phyloP scores from a whole-genome alignment of 30 jellyfish, hydroid and myxozoan species.

The Hydra vulgaris region DNA sequence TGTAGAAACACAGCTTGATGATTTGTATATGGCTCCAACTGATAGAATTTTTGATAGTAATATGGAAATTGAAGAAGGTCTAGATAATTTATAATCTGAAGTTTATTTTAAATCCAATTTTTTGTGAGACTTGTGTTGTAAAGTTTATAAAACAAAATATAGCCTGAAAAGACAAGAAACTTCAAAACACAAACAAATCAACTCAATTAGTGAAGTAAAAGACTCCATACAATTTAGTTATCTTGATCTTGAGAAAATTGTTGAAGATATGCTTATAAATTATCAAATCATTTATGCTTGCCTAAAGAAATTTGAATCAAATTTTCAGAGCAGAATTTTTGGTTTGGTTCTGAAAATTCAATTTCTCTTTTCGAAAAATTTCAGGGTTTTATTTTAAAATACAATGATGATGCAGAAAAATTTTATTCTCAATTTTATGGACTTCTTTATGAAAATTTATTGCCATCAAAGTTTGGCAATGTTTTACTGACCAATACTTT shows the following conservation, averaged over 20 bases:
- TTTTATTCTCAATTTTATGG: constrained; percentile 16
- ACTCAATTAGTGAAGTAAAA: not conserved
- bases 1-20: not conserved
- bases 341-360: constrained; percentile 3
- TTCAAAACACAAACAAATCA: not conserved
- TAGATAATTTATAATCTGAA: not conserved
- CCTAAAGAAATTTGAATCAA: not conserved
- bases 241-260: not conserved
- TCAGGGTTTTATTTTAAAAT: not conserved
- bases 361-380: not conserved
- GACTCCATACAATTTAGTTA: not conserved
- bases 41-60: not conserved
- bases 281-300: not conserved
- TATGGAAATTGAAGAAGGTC: not conserved
- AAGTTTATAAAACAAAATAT: not conserved
- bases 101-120: not conserved
- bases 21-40: not conserved
- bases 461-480: constrained; percentile 10
- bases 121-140: not conserved
- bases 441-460: not conserved
- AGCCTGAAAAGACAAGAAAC: not conserved
- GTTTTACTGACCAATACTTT: constrained; percentile 13
- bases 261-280: not conserved
- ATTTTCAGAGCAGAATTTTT: not conserved
- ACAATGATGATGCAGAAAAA: constrained; percentile 14